These are phyloP conservation scores for Pampusana beccarii DNA, from an alignment of 2,113 vertebrate genomes.

Conservation along the genomic window DNA sequence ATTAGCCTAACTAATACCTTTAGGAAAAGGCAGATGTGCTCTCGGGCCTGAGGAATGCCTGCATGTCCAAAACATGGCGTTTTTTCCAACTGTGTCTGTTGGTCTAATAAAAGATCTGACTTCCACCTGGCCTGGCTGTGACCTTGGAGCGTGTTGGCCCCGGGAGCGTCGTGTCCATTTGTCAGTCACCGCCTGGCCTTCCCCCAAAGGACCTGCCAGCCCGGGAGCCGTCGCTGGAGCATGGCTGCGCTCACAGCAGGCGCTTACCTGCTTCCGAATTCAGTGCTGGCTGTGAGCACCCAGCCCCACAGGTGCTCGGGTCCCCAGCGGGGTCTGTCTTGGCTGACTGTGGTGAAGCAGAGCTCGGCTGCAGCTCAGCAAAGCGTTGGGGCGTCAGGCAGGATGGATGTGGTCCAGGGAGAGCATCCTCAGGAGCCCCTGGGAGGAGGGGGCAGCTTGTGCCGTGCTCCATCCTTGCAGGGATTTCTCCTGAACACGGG, in stretches of 20 bases:
- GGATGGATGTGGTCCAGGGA: not conserved
- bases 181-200: not conserved
- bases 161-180: not conserved
- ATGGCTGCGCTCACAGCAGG: rapidly evolving
- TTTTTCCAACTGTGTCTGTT: not conserved
- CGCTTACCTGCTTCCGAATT: not conserved
- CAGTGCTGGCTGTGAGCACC: not conserved
- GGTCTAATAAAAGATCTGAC: conserved; percentile 58
- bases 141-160: conserved; percentile 15
- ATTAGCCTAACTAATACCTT: conserved; percentile 57
- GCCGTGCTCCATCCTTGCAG: not conserved
- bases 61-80: not conserved
- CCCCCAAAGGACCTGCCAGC: not conserved
- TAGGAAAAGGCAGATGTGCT: conserved; percentile 41
- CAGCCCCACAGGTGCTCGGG: not conserved
- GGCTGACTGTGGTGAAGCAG: not conserved
- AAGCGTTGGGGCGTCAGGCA: not conserved
- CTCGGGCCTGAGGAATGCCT: not conserved
- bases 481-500: not conserved
- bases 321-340: not conserved
- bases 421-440: not conserved
- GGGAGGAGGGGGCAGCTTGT: not conserved
- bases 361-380: not conserved
- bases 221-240: rapidly evolving
- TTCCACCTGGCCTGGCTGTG: not conserved